Base-by-base conservation (phyloP, 2,888 invertebrate species). In the Tethea ocularis region DNA sequence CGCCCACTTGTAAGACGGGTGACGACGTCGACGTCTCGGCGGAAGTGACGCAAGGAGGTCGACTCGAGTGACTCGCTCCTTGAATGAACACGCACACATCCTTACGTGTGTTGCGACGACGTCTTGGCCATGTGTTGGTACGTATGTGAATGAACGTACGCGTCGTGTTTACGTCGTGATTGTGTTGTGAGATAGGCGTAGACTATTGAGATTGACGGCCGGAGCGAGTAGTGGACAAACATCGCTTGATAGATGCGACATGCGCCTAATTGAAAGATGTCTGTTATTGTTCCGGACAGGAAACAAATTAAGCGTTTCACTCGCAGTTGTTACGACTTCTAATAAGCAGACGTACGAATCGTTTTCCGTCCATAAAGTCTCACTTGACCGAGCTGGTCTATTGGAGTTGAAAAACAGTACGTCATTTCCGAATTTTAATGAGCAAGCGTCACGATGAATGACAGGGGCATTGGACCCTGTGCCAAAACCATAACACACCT, bases 401-500 rank as follows among this genome's bases (percentile, higher is more conserved):
- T 87, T 82, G 75, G 72, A 81, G 72, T 81, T 75, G 75, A 86
- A 87, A 88, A 88, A 88, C 82, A 83, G 86, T 87, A 82, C 84
- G 88, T 92, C 92, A 92, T 88, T 88, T 91, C 91, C 90, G 86
- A 91, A 89, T 86, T 87, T 86, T 88, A 89, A 90, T 89, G 86
- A 86, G 84, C 74, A 75, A 75, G 79, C 75, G 80, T 82, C 78
- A 80, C 78, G 75, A 77, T 86, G 86, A 86, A 83, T 86, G 87
- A 87, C 86, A 81, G 82, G 88, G 86, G 87, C 88, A 87, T 84
- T 87, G 88, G 86, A 86, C 88, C 80, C 79, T 80, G 83, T 82
- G 87, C 88, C 78, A 88, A 89, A 89, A 87, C 84, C 82, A 82
- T 85, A 87, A 78, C 78, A 84, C 79, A 83, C 80, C 59, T 62